Evolutionary conservation across 1,140 invertebrate species (phyloP).

Genomic region (Drosophila teissieri): DNA sequence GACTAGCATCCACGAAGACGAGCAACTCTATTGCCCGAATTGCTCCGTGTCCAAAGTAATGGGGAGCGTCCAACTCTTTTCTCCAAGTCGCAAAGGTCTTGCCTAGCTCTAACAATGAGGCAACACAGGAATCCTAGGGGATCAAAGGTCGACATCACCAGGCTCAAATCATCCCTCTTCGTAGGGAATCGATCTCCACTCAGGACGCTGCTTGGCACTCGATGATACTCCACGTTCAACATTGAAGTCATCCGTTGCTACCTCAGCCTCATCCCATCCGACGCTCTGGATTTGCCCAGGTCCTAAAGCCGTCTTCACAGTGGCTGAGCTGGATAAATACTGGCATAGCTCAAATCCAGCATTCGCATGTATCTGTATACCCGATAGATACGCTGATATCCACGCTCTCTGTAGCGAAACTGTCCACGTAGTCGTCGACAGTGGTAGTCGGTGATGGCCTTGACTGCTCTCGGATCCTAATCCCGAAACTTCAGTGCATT

Average conservation of each 20-base stretch:
- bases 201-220: slow-evolving; percentile 2
- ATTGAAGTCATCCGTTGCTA: not conserved
- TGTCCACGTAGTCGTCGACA: no score
- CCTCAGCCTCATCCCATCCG: not conserved
- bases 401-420: not conserved
- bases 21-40: slow-evolving; percentile 8
- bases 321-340: not conserved
- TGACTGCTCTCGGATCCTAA: not conserved
- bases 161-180: not conserved
- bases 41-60: not conserved
- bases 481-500: not conserved
- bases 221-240: slow-evolving; percentile 3
- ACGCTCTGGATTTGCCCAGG: not conserved
- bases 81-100: not conserved
- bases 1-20: slow-evolving; percentile 29
- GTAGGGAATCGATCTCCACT: not conserved
- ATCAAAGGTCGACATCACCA: not conserved
- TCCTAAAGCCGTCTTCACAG: not conserved
- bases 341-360: slow-evolving; percentile 5
- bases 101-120: not conserved
- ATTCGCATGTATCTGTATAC: slow-evolving; percentile 4
- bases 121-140: not conserved
- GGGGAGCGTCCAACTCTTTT: not conserved
- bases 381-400: not conserved
- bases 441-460: no score